Percentiles rank a stretch among this genome's conserved stretches.
phyloP scores from a whole-genome alignment of 2,797 vertebrate genomes.

The Enteromius anoplus region DNA sequence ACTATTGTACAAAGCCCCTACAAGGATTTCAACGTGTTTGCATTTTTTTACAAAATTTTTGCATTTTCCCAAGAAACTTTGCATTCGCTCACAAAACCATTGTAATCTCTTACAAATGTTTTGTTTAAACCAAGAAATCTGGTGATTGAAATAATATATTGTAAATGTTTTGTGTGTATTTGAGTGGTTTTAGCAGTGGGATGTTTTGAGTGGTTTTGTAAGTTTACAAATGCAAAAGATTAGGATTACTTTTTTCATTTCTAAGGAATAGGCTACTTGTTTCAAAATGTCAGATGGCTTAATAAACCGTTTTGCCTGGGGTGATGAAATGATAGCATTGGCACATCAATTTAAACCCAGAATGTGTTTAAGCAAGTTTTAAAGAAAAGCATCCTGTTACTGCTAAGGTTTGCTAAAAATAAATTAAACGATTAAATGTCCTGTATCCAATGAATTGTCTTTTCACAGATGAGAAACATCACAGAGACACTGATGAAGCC shows the following conservation, averaged over 20 bases:
- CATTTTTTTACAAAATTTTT: not conserved
- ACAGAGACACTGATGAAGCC: slow-evolving; percentile 98
- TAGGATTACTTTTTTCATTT: not conserved
- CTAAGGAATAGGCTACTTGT: not conserved
- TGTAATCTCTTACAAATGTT: not conserved
- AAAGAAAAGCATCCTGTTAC: not conserved
- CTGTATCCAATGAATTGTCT: not conserved
- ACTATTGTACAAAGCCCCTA: not conserved
- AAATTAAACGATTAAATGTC: not conserved
- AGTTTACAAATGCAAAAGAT: not conserved
- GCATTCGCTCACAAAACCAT: not conserved
- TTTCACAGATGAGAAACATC: slow-evolving; percentile 90
- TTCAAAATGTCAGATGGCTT: not conserved
- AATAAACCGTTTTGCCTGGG: not conserved
- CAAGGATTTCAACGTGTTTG: not conserved
- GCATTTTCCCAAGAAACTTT: not conserved
- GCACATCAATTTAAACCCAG: not conserved
- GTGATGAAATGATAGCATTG: not conserved
- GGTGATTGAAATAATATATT: not conserved
- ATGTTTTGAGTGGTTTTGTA: slow-evolving; percentile 14
- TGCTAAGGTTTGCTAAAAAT: not conserved
- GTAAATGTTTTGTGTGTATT: slow-evolving; percentile 40
- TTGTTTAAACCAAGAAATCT: not conserved
- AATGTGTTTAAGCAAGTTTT: not conserved
- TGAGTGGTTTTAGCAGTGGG: not conserved